phyloP scores from a whole-genome alignment of 2,113 vertebrate genomes.

The Cheilinus undulatus region DNA sequence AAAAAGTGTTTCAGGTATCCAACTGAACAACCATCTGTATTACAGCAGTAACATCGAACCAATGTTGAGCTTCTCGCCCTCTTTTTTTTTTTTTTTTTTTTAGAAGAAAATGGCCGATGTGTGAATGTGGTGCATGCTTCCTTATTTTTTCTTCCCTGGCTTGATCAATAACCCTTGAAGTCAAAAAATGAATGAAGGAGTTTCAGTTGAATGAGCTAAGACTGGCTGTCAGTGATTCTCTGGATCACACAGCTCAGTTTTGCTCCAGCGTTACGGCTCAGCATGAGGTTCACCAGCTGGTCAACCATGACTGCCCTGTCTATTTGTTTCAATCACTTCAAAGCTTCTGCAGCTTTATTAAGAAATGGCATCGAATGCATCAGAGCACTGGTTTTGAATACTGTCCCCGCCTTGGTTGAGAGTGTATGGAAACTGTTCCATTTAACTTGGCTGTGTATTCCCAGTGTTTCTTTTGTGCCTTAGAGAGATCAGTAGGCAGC shows the following conservation, averaged over 20 bases:
- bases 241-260: constrained; percentile 22
- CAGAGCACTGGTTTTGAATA: constrained; percentile 42
- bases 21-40: too few species aligned
- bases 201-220: constrained; percentile 28
- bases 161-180: not conserved
- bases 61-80: too few species aligned
- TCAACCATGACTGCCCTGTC: constrained; percentile 47
- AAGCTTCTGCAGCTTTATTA: constrained; percentile 54
- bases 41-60: too few species aligned
- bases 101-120: too few species aligned
- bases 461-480: too few species aligned
- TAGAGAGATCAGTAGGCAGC: not conserved
- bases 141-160: not conserved
- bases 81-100: too few species aligned
- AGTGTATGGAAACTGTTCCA: constrained; percentile 4
- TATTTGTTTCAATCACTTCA: constrained; percentile 42
- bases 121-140: too few species aligned
- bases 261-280: constrained; percentile 19
- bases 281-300: constrained; percentile 49
- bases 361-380: constrained; percentile 55
- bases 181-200: constrained; percentile 33
- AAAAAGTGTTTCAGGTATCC: too few species aligned
- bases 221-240: constrained; percentile 26
- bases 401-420: not conserved
- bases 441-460: constrained; percentile 8